Evolutionary conservation across 2,797 vertebrate genomes (phyloP), one percentile per base, ranked within the genome.

Genomic region (Poliocrania exsul): DNA sequence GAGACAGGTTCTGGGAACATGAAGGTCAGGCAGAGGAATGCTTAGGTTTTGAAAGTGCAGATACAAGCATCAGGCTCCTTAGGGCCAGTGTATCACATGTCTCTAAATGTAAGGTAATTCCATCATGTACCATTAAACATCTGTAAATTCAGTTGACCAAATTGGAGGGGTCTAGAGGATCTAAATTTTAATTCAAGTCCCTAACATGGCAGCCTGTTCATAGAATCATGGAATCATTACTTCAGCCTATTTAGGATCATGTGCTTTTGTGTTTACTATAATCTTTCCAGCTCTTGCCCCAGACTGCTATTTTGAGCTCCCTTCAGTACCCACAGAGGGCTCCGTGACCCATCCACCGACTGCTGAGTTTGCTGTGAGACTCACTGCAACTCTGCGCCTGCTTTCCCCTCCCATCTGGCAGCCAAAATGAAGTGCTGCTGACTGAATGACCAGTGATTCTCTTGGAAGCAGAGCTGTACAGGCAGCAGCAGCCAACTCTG

Each of bases 401-500:
- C 26, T 77, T 89, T 81, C 91, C 93, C 92, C 88, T 94, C 50
- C 86, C 88, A 92, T 92, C 95, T 97, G 95, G 81, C 94, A 92
- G 56, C 81, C 75, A 38, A 93, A 88, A 58, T 81, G 85, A 92
- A 79, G 86, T 91, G 82, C 93, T 94, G 91, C 93, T 94, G 74
- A 95, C 90, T 92, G 96, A 97, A 71, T 95, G 96, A 96, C 88
- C 91, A 95, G 83, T 95, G 85, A 97, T 92, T 92, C 75, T 70
- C 93, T 95, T 91, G 94, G 96, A 96, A 96, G 83, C 84, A 56
- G 91, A 96, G 95, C 88, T 87, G 50, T 88, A 79, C 15, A 70
- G 86, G 93, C 93, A 97, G 91, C 72, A 96, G 93, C 84, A 94
- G 97, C 94, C 97, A 98, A 57, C 83, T 96, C 96, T 98, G 97